Evolutionary conservation across 2,113 vertebrate genomes (phyloP).

Genomic region (Dicerorhinus sumatrensis): DNA sequence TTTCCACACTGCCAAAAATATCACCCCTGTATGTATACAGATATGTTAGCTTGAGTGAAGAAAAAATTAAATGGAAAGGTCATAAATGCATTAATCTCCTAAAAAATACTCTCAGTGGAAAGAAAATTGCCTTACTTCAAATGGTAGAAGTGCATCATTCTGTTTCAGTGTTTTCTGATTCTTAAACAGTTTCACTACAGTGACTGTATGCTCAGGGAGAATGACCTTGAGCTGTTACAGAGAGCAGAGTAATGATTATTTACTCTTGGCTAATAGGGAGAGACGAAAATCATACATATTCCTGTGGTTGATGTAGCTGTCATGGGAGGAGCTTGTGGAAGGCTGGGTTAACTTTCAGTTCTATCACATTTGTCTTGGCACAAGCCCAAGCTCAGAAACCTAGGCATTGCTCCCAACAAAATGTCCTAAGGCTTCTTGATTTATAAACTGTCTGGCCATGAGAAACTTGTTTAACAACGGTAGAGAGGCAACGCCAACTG

Average conservation of each 20-base stretch:
- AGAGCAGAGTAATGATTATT: neutral
- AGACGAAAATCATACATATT: neutral
- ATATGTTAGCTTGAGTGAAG: neutral
- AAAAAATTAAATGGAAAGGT: neutral
- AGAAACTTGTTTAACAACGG: neutral
- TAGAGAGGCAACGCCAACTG: neutral
- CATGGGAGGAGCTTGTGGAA: neutral
- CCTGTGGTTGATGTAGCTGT: neutral
- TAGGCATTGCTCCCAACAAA: neutral
- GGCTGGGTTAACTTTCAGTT: neutral
- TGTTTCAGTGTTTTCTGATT: neutral
- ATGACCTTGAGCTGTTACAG: neutral
- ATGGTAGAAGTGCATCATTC: neutral
- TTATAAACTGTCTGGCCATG: neutral
- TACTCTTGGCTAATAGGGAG: neutral
- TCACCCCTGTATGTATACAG: neutral
- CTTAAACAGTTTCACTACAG: neutral
- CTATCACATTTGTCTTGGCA: neutral
- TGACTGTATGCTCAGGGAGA: neutral
- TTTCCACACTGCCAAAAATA: neutral
- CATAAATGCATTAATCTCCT: neutral
- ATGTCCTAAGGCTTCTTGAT: neutral
- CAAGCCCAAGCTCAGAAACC: neutral
- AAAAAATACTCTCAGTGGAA: neutral
- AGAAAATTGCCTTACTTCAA: neutral